A percentile compares a stretch with the other conserved stretches of the same genome.
These are phyloP conservation scores for Poeciliopsis gracilis DNA, from an alignment of 2,797 vertebrate species.

Conservation along the genomic window DNA sequence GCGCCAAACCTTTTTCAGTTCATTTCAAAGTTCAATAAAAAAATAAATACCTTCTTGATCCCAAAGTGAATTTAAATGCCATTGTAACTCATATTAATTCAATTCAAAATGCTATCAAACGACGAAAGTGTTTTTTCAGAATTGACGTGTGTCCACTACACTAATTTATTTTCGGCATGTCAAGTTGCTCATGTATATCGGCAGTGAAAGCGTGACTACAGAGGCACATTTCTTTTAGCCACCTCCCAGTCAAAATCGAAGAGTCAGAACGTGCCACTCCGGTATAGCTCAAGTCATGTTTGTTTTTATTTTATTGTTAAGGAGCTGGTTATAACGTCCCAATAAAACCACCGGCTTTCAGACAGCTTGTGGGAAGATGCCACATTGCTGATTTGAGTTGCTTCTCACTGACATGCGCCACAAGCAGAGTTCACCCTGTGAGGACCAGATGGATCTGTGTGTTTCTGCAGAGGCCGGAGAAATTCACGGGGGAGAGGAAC, in stretches of 20 bases:
- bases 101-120: too few species aligned
- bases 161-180: too few species aligned
- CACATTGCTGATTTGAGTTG: neutral
- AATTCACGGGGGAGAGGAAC: constrained; percentile 88
- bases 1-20: too few species aligned
- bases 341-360: neutral
- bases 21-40: too few species aligned
- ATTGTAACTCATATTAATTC: too few species aligned
- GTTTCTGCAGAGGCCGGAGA: constrained; percentile 86
- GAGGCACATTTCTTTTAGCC: neutral
- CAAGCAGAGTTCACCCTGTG: neutral
- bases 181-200: too few species aligned
- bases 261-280: neutral
- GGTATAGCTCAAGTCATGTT: neutral
- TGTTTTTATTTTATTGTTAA: neutral
- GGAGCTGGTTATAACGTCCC: neutral
- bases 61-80: too few species aligned
- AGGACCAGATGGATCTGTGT: constrained; percentile 5
- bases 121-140: too few species aligned
- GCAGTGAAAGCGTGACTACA: neutral
- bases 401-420: neutral
- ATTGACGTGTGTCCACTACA: too few species aligned
- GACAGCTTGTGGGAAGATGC: neutral
- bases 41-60: too few species aligned
- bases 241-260: neutral